These are phyloP conservation scores for Oxyura jamaicensis DNA, from an alignment of 2,113 vertebrate genomes.

Conservation along the genomic window DNA sequence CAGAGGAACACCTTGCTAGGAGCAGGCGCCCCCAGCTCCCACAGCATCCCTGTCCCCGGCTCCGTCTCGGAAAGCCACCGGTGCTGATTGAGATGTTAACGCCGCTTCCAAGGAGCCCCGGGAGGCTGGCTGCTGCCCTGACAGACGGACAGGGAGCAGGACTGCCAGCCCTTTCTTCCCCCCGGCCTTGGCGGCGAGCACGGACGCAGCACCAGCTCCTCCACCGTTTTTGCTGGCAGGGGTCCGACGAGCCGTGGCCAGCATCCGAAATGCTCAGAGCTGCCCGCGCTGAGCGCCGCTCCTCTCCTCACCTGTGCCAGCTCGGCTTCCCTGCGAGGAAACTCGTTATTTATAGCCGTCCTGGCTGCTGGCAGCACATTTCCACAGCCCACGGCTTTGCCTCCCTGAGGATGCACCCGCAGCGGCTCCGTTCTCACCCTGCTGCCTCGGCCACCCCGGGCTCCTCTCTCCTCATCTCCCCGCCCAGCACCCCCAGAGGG, in stretches of 20 bases:
- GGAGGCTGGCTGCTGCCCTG: background rate
- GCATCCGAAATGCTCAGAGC: background rate
- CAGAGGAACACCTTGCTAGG: background rate
- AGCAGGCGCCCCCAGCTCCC: background rate
- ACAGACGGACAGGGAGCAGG: background rate
- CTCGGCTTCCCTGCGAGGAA: slow-evolving; percentile 10
- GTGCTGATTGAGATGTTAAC: slow-evolving; percentile 56
- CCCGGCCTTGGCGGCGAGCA: background rate
- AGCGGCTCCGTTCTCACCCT: slow-evolving; percentile 24
- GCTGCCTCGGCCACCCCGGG: background rate
- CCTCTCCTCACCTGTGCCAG: background rate
- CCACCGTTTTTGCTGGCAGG: background rate
- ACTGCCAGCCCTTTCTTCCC: background rate
- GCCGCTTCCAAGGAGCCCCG: slow-evolving; percentile 39
- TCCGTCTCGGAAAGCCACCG: background rate
- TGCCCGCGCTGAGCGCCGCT: background rate
- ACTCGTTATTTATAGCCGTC: slow-evolving; percentile 55
- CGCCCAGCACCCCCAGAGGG: background rate
- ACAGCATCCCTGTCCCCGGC: background rate
- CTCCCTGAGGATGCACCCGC: background rate
- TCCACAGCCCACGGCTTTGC: slow-evolving; percentile 50
- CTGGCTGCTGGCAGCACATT: slow-evolving; percentile 57
- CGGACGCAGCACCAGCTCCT: background rate
- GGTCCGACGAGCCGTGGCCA: background rate
- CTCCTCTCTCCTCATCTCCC: background rate